A percentile compares a stretch with the other conserved stretches of the same genome.
phyloP scores from a whole-genome alignment of 2,797 vertebrate genomes.

The Rachycentron canadum region DNA sequence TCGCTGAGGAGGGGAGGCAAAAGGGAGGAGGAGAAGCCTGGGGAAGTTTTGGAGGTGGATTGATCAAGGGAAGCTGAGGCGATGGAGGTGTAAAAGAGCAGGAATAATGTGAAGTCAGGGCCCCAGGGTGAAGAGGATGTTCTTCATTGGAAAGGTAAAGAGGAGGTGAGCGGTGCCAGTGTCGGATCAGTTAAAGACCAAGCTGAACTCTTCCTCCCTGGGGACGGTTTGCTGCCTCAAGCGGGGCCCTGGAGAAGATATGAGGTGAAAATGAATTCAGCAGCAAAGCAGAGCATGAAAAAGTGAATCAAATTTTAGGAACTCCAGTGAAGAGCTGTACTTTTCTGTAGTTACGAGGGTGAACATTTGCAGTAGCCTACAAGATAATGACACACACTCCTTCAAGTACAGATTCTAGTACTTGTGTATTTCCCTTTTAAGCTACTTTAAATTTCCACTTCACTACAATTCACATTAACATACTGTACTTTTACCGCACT shows the following conservation, averaged over 20 bases:
- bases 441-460: not conserved
- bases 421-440: not conserved
- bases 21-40: not conserved
- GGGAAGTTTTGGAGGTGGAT: conserved; percentile 16
- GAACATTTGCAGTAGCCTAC: not conserved
- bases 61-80: conserved; percentile 11
- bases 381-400: not conserved
- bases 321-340: conserved; percentile 1
- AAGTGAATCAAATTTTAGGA: conserved; percentile 2
- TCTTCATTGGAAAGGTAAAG: conserved; percentile 27
- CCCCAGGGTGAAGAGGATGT: conserved; percentile 31
- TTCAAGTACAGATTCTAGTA: too few species aligned
- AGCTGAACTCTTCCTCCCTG: conserved; percentile 39
- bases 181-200: conserved; percentile 38
- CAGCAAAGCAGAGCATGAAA: conserved; percentile 12
- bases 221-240: conserved; percentile 29
- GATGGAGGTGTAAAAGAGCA: conserved; percentile 27
- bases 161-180: conserved; percentile 21
- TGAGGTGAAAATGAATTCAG: conserved; percentile 22
- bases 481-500: not conserved
- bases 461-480: not conserved
- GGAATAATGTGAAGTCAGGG: conserved; percentile 2
- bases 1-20: not conserved
- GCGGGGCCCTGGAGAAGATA: conserved; percentile 50
- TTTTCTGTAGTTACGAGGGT: not conserved